A percentile compares a stretch with the other conserved stretches of the same genome.
These are phyloP conservation scores for Phallusia fumigata DNA, from an alignment of 23 tunicate genomes.

Conservation along the genomic window DNA sequence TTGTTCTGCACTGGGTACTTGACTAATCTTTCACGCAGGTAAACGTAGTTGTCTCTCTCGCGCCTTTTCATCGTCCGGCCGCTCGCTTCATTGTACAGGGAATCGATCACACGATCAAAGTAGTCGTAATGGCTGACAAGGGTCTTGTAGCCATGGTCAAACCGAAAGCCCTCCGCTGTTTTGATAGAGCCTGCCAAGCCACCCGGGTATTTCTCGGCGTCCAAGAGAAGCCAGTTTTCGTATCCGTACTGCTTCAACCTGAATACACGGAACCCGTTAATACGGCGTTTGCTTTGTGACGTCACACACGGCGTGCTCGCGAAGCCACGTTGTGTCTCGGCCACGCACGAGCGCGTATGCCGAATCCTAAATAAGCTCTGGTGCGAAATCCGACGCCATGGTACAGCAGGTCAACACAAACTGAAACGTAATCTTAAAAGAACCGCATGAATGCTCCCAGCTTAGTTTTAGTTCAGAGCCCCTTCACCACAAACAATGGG, in stretches of 20 bases:
- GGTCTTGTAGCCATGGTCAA: constrained; percentile 89
- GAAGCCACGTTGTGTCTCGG: background rate
- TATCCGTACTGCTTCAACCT: constrained; percentile 79
- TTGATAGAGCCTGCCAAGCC: constrained; percentile 86
- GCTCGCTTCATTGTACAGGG: constrained; percentile 18
- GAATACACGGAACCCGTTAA: background rate
- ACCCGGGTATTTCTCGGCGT: constrained; percentile 98
- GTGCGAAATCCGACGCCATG: no score
- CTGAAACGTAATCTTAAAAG: no score
- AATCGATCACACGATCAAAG: constrained; percentile 44
- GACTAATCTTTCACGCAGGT: constrained; percentile 38
- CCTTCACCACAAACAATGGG: no score
- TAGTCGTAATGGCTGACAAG: constrained; percentile 74
- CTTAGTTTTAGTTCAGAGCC: no score
- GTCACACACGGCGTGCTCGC: background rate
- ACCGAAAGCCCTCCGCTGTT: constrained; percentile 97
- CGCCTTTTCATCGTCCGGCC: constrained; percentile 19
- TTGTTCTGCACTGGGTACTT: constrained; percentile 74
- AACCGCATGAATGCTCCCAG: no score
- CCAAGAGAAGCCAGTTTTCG: constrained; percentile 84
- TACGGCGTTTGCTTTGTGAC: background rate
- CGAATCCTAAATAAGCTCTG: no score
- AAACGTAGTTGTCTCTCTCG: constrained; percentile 27
- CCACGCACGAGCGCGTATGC: background rate
- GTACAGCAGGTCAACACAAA: no score